Conservation (phyloP, 1,140 invertebrate species). For the Camponotus floridanus region DNA sequence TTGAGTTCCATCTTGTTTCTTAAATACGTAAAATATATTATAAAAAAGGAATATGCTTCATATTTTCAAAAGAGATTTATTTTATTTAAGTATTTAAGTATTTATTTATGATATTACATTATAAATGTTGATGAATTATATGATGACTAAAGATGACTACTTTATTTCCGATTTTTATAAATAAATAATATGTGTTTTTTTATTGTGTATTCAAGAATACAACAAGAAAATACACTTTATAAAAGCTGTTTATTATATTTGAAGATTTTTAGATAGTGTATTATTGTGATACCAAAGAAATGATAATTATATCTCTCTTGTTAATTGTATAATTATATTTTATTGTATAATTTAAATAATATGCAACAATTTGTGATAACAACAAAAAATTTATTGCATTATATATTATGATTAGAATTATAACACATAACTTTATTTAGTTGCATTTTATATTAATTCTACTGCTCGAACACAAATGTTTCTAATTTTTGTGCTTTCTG, state of each 20-base stretch:
- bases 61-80: conserved; percentile 22
- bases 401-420: not conserved
- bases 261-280: not conserved
- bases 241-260: conserved; percentile 8
- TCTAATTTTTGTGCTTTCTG: not conserved
- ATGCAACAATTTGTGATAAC: not conserved
- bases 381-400: not conserved
- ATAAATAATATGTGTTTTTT: not conserved
- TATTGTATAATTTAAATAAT: conserved; percentile 1
- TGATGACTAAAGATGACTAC: not conserved
- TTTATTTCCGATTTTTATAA: conserved; percentile 22
- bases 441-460: not conserved
- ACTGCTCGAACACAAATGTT: not conserved
- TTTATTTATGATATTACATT: conserved; percentile 19
- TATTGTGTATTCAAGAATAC: not conserved
- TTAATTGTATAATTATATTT: not conserved
- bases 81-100: conserved; percentile 24
- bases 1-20: not conserved
- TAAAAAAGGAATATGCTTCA: conserved; percentile 15
- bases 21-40: conserved; percentile 1
- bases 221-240: conserved; percentile 27
- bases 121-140: conserved; percentile 21
- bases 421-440: not conserved
- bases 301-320: not conserved
- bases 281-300: not conserved